A percentile compares a stretch with the other conserved stretches of the same genome.
Evolutionary conservation across 2,888 invertebrate species (phyloP).

Genomic region (Acrobeloides nanus): DNA sequence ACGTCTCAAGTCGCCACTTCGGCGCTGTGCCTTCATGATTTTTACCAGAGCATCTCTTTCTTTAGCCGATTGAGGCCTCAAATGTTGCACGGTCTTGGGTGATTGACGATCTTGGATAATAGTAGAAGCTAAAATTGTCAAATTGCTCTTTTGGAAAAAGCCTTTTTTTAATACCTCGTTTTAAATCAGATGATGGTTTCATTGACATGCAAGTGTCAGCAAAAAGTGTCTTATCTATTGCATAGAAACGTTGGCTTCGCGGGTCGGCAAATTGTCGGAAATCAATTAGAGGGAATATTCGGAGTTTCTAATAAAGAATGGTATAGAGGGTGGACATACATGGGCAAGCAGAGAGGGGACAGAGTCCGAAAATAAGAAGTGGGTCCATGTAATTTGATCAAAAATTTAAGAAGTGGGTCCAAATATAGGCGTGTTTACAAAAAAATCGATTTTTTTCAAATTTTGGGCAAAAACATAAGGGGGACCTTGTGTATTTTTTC

Average conservation of each 20-base stretch:
- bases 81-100: too few relatives aligned
- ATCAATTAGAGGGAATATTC: neutral
- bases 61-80: conserved; percentile 18
- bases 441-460: too few relatives aligned
- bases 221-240: conserved; percentile 7
- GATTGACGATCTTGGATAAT: too few relatives aligned
- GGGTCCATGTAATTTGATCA: too few relatives aligned
- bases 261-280: conserved; percentile 17
- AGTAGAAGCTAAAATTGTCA: neutral
- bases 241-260: conserved; percentile 5
- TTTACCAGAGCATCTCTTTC: conserved; percentile 25
- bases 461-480: too few relatives aligned
- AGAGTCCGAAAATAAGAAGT: too few relatives aligned
- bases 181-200: neutral
- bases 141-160: neutral
- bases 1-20: conserved; percentile 9
- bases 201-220: neutral
- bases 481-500: too few relatives aligned
- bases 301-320: too few relatives aligned
- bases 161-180: neutral
- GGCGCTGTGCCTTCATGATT: conserved; percentile 17
- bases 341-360: too few relatives aligned
- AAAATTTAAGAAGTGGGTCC: too few relatives aligned
- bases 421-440: too few relatives aligned
- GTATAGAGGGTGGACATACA: too few relatives aligned